Conservation (phyloP, 2,797 vertebrate genomes). For the Alectoris magna region DNA sequence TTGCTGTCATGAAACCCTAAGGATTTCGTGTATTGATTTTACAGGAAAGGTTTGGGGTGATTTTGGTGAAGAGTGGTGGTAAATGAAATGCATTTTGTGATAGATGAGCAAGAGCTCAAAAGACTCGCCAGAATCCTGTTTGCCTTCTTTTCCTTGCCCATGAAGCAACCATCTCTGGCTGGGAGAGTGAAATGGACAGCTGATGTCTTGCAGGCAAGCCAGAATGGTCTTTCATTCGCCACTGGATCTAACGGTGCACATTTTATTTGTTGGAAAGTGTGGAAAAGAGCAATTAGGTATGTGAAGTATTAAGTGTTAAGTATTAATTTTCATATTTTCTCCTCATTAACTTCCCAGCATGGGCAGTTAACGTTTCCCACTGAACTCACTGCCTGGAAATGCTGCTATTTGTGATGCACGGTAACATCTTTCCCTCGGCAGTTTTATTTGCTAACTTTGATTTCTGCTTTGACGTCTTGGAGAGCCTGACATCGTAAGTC, state of each 20-base stretch:
- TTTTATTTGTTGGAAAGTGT: not conserved
- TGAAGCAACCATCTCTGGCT: not conserved
- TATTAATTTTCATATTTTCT: not conserved
- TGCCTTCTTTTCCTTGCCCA: not conserved
- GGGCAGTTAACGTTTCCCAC: not conserved
- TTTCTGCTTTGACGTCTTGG: conserved; percentile 28
- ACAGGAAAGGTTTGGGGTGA: not conserved
- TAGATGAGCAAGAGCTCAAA: not conserved
- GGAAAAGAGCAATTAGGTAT: not conserved
- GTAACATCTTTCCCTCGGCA: not conserved
- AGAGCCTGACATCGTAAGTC: not conserved
- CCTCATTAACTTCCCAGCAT: not conserved
- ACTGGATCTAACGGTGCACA: not conserved
- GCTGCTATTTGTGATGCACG: not conserved
- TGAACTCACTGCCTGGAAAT: not conserved
- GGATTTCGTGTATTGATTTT: not conserved
- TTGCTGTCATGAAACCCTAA: not conserved
- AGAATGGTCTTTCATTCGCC: not conserved
- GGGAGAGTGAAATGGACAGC: not conserved
- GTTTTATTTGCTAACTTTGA: not conserved
- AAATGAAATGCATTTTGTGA: not conserved
- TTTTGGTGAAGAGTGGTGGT: not conserved
- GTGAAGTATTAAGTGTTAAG: not conserved
- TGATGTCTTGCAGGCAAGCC: not conserved
- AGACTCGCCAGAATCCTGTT: not conserved